phyloP scores from a whole-genome alignment of 2,797 vertebrate genomes.

The Sternotherus odoratus region DNA sequence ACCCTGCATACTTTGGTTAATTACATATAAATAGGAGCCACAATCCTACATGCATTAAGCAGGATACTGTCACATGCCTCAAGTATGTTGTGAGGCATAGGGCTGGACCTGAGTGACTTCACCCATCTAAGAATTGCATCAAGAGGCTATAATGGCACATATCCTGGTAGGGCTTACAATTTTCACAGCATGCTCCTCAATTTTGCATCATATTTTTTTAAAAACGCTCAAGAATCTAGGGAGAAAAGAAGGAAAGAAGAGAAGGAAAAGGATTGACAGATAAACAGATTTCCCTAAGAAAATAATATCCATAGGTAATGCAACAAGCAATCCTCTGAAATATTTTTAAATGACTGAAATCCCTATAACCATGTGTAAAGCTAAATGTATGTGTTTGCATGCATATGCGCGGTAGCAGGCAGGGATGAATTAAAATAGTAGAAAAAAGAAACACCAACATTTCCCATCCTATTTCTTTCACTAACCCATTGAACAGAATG shows the following conservation, averaged over 20 bases:
- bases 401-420: background rate
- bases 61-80: background rate
- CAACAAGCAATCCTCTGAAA: background rate
- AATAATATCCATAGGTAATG: too few relatives aligned
- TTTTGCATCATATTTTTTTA: slow-evolving; percentile 25
- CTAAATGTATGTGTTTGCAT: background rate
- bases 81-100: background rate
- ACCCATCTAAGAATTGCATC: background rate
- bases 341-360: background rate
- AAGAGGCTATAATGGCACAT: background rate
- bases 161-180: slow-evolving; percentile 16
- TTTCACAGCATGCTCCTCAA: slow-evolving; percentile 30
- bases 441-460: background rate
- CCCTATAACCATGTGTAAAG: background rate
- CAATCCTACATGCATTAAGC: background rate
- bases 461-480: background rate
- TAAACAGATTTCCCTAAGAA: too few relatives aligned
- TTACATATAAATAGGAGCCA: background rate
- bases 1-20: background rate
- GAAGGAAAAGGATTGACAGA: slow-evolving; percentile 20
- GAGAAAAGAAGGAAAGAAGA: slow-evolving; percentile 13
- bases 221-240: slow-evolving; percentile 16
- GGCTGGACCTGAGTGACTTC: background rate
- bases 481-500: background rate
- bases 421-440: background rate